phyloP scores from a whole-genome alignment of 2,113 vertebrate genomes.

The Silurus glanis region DNA sequence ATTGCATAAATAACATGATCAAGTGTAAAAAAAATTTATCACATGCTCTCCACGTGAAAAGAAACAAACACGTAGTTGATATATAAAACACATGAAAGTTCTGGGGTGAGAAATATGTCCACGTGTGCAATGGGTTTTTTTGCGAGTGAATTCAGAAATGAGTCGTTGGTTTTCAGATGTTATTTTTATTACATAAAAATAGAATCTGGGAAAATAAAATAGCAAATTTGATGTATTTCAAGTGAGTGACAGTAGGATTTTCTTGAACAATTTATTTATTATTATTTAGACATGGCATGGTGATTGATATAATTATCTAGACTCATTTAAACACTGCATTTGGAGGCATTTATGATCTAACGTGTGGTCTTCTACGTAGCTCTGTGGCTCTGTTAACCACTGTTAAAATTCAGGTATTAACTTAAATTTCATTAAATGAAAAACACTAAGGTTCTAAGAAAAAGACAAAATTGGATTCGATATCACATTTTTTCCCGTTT shows the following conservation, averaged over 20 bases:
- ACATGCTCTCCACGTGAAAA: not conserved
- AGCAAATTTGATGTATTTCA: not conserved
- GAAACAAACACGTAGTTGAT: too few species aligned
- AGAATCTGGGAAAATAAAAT: not conserved
- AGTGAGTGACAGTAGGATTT: not conserved
- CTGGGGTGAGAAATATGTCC: not conserved
- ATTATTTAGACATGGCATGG: not conserved
- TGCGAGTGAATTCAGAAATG: not conserved
- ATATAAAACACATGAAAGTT: too few species aligned
- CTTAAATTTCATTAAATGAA: not conserved
- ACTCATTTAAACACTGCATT: not conserved
- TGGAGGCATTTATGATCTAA: not conserved
- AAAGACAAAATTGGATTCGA: not conserved
- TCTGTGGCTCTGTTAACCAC: not conserved
- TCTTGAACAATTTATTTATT: not conserved
- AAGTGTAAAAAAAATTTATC: not conserved
- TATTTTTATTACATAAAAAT: too few species aligned
- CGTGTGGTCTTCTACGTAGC: not conserved
- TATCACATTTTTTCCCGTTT: not conserved
- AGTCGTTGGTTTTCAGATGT: not conserved
- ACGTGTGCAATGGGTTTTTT: not conserved
- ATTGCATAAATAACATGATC: not conserved
- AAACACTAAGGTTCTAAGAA: not conserved
- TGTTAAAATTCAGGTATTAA: not conserved
- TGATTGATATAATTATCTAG: not conserved